Base-by-base conservation (phyloP, 1,140 invertebrate species). In the Saccostrea cuccullata region DNA sequence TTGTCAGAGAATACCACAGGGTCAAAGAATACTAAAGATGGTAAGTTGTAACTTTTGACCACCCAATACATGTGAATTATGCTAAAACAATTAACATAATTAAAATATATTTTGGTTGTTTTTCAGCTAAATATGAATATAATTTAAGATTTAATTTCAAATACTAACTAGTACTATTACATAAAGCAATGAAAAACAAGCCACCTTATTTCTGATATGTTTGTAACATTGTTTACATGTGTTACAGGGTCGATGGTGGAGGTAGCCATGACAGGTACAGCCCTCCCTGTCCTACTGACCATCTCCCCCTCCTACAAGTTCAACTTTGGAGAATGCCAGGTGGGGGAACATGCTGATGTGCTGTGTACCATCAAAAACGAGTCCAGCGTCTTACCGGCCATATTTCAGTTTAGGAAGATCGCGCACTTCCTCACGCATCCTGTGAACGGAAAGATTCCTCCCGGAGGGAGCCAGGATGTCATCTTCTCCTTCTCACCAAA, bases 181-280 rank as follows among this genome's bases (percentile, higher is more conserved):
- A 6, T 47, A 47, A 47, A 47, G 9, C 0, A 1, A 47, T 47
- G 9, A 8, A 47, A 47, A 8, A 5, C 0, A 47, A 47, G 6
- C 47, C 9, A 9, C 47, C 47, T 9, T 47, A 47, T 47, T 47
- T 2, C 9, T 47, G 5, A 0, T 6, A 6, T 47, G 17, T 64
- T 17, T 64, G 15, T 64, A 64, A 20, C n/a, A 20, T 20, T 64
- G 58, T 17, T 82, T 30, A 36, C 23, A 5, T 5, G 47, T 70
- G 23, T 82, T 88, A 36, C 88, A 92, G 92, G 90, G 55, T 84
- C 87, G 12, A 89, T 85, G 88, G 89, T 93, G 67, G 95, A 95
- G 88, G 89, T 95, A 47, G 94, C 94, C 5, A 86, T 95, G 87
- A 95, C 94, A 30, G 95, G 94, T 26, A 95, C 94, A 83, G 95